phyloP scores from a whole-genome alignment of 2,888 invertebrate species.

The Cotesia congregata region DNA sequence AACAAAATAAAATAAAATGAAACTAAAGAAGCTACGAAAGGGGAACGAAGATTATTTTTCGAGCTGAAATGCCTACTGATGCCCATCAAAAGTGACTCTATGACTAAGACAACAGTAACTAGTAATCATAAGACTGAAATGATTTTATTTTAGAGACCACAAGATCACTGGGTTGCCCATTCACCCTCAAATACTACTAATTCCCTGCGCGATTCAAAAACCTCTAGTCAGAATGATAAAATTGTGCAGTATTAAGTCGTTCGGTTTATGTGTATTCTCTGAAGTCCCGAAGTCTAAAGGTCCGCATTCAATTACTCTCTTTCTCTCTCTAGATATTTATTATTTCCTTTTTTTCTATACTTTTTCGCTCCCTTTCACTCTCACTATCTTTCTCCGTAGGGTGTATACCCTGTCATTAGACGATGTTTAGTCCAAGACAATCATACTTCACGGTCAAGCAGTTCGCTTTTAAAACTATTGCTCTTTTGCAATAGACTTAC shows the following conservation, averaged over 20 bases:
- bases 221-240: slow-evolving; percentile 67
- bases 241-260: slow-evolving; percentile 70
- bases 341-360: slow-evolving; percentile 21
- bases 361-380: not conserved
- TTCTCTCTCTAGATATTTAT: slow-evolving; percentile 31
- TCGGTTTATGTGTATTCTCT: slow-evolving; percentile 70
- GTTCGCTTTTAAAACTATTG: slow-evolving; percentile 54
- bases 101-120: slow-evolving; percentile 47
- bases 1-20: slow-evolving; percentile 24
- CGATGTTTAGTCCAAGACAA: slow-evolving; percentile 65
- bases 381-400: slow-evolving; percentile 8
- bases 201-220: slow-evolving; percentile 28
- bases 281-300: slow-evolving; percentile 63
- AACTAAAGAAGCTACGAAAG: too few species aligned
- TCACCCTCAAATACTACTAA: slow-evolving; percentile 1
- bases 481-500: slow-evolving; percentile 46
- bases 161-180: slow-evolving; percentile 56
- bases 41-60: not conserved
- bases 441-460: slow-evolving; percentile 60
- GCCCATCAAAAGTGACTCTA: slow-evolving; percentile 44
- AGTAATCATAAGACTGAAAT: slow-evolving; percentile 62
- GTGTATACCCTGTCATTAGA: slow-evolving; percentile 67
- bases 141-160: slow-evolving; percentile 70
- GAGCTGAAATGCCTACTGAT: slow-evolving; percentile 38
- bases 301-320: slow-evolving; percentile 53